These are phyloP conservation scores for Notothenia coriiceps DNA, from an alignment of 2,113 vertebrate genomes.

Conservation along the genomic window DNA sequence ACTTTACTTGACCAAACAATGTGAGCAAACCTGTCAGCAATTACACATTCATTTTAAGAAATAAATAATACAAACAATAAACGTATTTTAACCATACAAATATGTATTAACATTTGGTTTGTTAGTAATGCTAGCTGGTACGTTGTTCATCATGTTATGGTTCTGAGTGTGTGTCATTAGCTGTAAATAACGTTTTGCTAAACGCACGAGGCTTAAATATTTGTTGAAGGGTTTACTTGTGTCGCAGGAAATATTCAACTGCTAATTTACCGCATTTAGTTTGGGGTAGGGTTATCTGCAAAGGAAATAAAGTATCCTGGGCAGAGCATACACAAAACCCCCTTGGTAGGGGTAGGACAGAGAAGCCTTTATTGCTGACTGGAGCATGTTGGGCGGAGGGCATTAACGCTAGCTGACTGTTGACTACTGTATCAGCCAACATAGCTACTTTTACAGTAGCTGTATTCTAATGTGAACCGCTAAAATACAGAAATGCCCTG, in stretches of 20 bases:
- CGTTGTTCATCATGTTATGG: not conserved
- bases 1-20: not conserved
- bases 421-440: conserved; percentile 13
- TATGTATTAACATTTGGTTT: not conserved
- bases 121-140: too few species aligned
- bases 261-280: not conserved
- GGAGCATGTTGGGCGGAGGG: not conserved
- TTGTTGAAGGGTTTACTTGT: not conserved
- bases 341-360: not conserved
- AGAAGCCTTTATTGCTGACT: not conserved
- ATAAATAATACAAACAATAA: not conserved
- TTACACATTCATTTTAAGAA: not conserved
- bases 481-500: not conserved
- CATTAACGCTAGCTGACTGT: conserved; percentile 35
- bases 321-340: not conserved
- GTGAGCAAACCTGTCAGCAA: not conserved
- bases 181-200: not conserved
- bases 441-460: conserved; percentile 22
- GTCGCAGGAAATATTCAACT: not conserved
- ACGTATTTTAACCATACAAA: not conserved
- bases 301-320: not conserved
- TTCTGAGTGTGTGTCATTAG: not conserved
- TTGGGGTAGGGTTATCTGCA: not conserved
- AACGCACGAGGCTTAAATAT: not conserved
- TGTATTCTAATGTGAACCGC: not conserved